Percentiles rank a stretch among this genome's conserved stretches.
These are phyloP conservation scores for Propithecus coquereli DNA, from an alignment of 2,113 vertebrate species.

Conservation along the genomic window DNA sequence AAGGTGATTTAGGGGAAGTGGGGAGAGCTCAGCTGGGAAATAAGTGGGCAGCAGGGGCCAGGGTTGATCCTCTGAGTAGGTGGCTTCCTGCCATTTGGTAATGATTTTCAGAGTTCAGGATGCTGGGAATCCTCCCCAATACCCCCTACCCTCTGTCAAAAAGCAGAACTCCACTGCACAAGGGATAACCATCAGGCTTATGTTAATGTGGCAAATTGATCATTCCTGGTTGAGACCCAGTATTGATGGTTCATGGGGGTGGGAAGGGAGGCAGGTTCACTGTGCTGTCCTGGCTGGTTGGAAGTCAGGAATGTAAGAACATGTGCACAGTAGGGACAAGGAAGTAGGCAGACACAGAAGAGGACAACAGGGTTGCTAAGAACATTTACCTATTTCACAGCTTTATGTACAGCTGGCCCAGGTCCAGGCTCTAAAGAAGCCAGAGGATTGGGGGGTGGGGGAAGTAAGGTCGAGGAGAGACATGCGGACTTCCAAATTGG, in stretches of 20 bases:
- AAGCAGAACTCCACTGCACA: neutral
- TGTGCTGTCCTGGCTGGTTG: neutral
- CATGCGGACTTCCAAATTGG: conserved; percentile 39
- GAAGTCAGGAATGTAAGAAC: neutral
- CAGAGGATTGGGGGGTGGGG: neutral
- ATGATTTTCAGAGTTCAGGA: neutral
- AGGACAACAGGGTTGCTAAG: neutral
- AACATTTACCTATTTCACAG: neutral
- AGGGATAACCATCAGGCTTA: neutral
- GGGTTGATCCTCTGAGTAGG: neutral
- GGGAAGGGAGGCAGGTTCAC: neutral
- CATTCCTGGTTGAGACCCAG: neutral
- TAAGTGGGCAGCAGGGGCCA: neutral
- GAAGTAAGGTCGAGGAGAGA: neutral
- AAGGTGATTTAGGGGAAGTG: neutral
- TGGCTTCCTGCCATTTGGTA: neutral
- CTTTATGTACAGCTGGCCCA: neutral
- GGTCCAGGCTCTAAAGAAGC: neutral
- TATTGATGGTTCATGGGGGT: neutral
- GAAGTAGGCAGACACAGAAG: neutral
- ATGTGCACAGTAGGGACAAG: neutral
- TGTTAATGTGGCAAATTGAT: neutral
- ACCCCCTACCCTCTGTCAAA: neutral
- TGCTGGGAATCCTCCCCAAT: neutral
- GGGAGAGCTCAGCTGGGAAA: neutral